A percentile compares a stretch with the other conserved stretches of the same genome.
phyloP scores from a whole-genome alignment of 2,888 invertebrate species.

The Hymenopus coronatus region DNA sequence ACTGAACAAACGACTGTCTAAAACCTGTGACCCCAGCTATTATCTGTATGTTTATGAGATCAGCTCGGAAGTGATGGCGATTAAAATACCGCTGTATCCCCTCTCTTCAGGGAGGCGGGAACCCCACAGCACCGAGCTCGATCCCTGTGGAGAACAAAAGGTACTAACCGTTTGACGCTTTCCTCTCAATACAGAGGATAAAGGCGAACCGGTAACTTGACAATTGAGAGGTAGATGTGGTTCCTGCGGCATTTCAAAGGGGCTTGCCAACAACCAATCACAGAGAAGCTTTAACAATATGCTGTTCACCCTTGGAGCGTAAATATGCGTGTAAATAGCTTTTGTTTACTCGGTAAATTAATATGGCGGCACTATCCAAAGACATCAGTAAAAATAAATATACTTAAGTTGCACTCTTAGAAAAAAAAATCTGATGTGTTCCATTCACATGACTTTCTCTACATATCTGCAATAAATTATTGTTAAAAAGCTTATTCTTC shows the following conservation, averaged over 20 bases:
- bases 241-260: not conserved
- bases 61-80: not conserved
- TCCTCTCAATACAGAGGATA: not conserved
- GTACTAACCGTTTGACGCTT: not conserved
- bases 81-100: not conserved
- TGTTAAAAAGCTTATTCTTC: too few species aligned
- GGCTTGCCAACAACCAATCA: not conserved
- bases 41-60: not conserved
- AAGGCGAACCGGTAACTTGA: not conserved
- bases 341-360: not conserved
- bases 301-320: not conserved
- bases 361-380: not conserved
- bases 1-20: not conserved
- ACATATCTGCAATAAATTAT: too few species aligned
- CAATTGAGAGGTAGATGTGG: not conserved
- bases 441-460: too few species aligned
- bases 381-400: not conserved
- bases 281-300: not conserved
- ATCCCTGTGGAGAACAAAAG: not conserved
- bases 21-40: not conserved
- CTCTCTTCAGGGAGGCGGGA: not conserved
- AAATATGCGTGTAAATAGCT: not conserved
- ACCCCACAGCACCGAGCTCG: not conserved
- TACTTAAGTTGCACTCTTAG: not conserved
- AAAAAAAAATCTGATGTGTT: too few species aligned